phyloP scores from a whole-genome alignment of 2,797 vertebrate species.

The Naso thynnoides region DNA sequence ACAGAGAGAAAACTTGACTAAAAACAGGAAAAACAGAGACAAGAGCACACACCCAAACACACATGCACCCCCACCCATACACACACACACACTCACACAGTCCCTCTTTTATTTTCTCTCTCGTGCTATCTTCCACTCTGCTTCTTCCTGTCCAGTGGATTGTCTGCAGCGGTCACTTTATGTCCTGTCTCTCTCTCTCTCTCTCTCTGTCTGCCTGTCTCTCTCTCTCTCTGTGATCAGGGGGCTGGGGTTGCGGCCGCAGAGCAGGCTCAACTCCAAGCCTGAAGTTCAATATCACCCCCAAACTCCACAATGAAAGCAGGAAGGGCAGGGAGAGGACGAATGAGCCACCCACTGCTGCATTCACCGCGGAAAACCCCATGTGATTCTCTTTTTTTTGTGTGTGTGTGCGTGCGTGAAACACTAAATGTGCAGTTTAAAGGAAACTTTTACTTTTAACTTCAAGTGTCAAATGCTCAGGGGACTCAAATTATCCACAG shows the following conservation, averaged over 20 bases:
- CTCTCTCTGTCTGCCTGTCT: conserved; percentile 50
- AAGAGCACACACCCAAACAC: conserved; percentile 65
- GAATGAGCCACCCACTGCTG: conserved; percentile 80
- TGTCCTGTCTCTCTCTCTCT: conserved; percentile 62
- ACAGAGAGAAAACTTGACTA: conserved; percentile 46
- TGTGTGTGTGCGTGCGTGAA: conserved; percentile 44
- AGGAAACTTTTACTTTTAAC: conserved; percentile 43
- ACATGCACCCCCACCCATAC: conserved; percentile 59
- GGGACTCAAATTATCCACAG: background rate
- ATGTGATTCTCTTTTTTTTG: conserved; percentile 42
- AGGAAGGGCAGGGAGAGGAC: conserved; percentile 81
- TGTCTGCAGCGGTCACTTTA: conserved; percentile 73
- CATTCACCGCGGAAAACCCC: conserved; percentile 67
- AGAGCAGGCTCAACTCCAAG: conserved; percentile 79
- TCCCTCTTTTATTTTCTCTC: conserved; percentile 35
- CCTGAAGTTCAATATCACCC: conserved; percentile 80
- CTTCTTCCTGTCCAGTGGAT: conserved; percentile 76
- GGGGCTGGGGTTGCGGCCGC: conserved; percentile 57
- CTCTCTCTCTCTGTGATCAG: conserved; percentile 62
- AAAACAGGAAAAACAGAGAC: conserved; percentile 74
- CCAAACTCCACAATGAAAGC: conserved; percentile 74
- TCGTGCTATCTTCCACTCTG: conserved; percentile 53
- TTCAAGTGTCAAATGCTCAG: conserved; percentile 21
- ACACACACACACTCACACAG: conserved; percentile 15
- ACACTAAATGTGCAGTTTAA: conserved; percentile 51